These are phyloP conservation scores for Pseudococcus longispinus DNA, from an alignment of 2,888 invertebrate genomes.

Conservation along the genomic window DNA sequence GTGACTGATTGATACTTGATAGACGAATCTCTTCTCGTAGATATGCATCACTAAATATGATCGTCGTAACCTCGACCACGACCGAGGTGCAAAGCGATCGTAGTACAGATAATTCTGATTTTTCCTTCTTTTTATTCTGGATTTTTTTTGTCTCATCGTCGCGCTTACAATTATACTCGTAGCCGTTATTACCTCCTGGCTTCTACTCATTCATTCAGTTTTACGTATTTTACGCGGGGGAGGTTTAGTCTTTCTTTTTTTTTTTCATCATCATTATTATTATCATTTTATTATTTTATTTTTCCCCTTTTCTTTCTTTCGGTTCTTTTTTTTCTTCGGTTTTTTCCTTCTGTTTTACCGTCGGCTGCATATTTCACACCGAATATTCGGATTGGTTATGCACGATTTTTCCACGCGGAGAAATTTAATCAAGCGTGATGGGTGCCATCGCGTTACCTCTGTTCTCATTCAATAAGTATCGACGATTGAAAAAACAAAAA, in stretches of 20 bases:
- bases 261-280: slow-evolving; percentile 36
- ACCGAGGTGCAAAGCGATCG: slow-evolving; percentile 1
- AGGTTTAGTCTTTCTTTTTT: not conserved
- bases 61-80: slow-evolving; percentile 51
- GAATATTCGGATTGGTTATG: slow-evolving; percentile 59
- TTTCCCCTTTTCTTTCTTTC: slow-evolving; percentile 21
- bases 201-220: not conserved
- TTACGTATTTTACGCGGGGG: not conserved
- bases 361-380: slow-evolving; percentile 59
- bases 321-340: slow-evolving; percentile 1
- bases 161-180: not conserved
- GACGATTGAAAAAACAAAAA: slow-evolving; percentile 3
- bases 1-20: slow-evolving; percentile 53
- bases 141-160: slow-evolving; percentile 31
- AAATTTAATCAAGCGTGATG: slow-evolving; percentile 56
- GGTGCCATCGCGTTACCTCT: slow-evolving; percentile 48
- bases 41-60: slow-evolving; percentile 56
- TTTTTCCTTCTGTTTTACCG: slow-evolving; percentile 36
- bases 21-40: slow-evolving; percentile 39
- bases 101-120: slow-evolving; percentile 42
- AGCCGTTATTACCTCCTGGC: slow-evolving; percentile 16
- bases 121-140: not conserved
- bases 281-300: slow-evolving; percentile 38
- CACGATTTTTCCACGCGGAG: slow-evolving; percentile 58
- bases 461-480: slow-evolving; percentile 16